Evolutionary conservation across 2,113 vertebrate species (phyloP).

Genomic region (Anoplopoma fimbria): DNA sequence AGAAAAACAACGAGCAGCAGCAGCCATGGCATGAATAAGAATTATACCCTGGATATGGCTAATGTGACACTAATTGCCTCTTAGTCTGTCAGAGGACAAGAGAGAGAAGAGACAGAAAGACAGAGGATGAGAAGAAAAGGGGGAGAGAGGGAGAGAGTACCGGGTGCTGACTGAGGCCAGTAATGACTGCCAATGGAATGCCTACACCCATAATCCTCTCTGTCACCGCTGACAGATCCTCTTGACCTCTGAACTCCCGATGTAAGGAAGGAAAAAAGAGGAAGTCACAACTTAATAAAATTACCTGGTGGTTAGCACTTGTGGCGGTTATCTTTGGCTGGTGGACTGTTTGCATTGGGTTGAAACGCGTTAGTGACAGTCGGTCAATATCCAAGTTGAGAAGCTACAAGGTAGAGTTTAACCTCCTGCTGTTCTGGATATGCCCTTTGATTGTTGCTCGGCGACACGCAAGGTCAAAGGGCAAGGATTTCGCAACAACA

Average conservation of each 20-base stretch:
- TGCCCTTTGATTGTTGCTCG: constrained; percentile 58
- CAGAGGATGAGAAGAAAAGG: constrained; percentile 65
- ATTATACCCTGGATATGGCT: constrained; percentile 80
- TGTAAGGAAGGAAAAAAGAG: constrained; percentile 79
- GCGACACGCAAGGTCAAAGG: constrained; percentile 50
- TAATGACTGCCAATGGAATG: constrained; percentile 85
- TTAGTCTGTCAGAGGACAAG: constrained; percentile 81
- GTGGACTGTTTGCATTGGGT: constrained; percentile 20
- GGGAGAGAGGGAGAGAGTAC: constrained; percentile 62
- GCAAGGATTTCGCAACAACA: constrained; percentile 46
- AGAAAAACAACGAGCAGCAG: constrained; percentile 26
- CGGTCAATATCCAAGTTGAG: background rate
- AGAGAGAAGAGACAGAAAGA: constrained; percentile 77
- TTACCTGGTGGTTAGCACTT: constrained; percentile 66
- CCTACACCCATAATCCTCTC: constrained; percentile 85
- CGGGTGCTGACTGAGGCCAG: constrained; percentile 78
- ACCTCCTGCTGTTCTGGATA: constrained; percentile 36
- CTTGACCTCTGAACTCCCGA: constrained; percentile 83
- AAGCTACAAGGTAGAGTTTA: constrained; percentile 21
- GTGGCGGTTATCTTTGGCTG: constrained; percentile 45
- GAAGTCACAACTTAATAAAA: constrained; percentile 83
- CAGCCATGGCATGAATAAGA: constrained; percentile 59
- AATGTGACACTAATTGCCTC: constrained; percentile 87
- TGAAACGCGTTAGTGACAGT: background rate
- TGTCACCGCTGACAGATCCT: constrained; percentile 85